A percentile compares a stretch with the other conserved stretches of the same genome.
These are phyloP conservation scores for Silurus lanzhouensis DNA, from an alignment of 2,797 vertebrate species.

Conservation along the genomic window DNA sequence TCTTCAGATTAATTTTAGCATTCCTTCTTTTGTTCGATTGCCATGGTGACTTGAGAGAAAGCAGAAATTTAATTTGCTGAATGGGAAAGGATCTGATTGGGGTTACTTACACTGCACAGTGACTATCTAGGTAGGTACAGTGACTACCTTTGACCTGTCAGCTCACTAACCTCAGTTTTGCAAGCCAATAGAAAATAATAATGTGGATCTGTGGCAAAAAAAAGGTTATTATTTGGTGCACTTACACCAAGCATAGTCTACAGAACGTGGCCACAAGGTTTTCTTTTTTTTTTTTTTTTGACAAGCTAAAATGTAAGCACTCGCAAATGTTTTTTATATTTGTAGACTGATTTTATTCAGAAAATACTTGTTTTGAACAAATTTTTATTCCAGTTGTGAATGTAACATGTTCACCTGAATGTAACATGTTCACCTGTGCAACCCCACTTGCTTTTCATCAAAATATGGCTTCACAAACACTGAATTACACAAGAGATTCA, in stretches of 20 bases:
- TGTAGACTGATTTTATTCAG: not conserved
- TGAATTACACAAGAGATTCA: no score
- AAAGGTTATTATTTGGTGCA: not conserved
- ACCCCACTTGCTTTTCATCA: no score
- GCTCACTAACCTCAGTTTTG: not conserved
- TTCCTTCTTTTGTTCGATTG: not conserved
- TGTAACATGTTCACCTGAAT: not conserved
- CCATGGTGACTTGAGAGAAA: not conserved
- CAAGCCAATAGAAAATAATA: not conserved
- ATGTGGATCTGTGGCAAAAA: not conserved
- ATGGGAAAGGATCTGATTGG: not conserved
- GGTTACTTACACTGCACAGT: not conserved
- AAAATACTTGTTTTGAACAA: not conserved
- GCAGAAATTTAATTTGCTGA: not conserved
- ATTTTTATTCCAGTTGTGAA: not conserved
- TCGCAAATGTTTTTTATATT: not conserved
- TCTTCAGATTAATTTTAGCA: not conserved
- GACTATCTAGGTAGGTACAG: not conserved
- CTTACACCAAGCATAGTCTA: not conserved
- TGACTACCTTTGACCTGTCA: not conserved
- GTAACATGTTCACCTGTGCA: not conserved
- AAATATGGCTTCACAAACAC: no score
- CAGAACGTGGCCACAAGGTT: not conserved
- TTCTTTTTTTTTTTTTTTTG: not conserved
- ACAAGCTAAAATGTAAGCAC: not conserved